A percentile compares a stretch with the other conserved stretches of the same genome.
Evolutionary conservation across 2,888 invertebrate genomes (phyloP).

Genomic region (Apamea crenata): DNA sequence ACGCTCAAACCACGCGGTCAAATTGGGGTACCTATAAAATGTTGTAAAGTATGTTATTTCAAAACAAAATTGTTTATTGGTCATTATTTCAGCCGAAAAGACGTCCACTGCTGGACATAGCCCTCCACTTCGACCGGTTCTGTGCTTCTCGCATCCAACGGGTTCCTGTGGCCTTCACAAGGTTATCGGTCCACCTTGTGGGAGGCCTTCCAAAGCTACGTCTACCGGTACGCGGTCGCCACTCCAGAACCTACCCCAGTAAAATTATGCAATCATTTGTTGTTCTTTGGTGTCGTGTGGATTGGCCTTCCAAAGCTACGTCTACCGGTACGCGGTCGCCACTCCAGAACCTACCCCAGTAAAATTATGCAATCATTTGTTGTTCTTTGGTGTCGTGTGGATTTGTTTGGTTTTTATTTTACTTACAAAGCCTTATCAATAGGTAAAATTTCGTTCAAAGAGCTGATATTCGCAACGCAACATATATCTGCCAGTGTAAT

Average conservation of each 20-base stretch:
- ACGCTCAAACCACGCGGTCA: constrained; percentile 74
- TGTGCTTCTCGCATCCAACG: no score
- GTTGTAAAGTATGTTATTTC: not conserved
- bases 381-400: not conserved
- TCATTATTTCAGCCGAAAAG: not conserved
- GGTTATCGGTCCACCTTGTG: no score
- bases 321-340: no score
- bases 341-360: no score
- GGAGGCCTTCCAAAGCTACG: no score
- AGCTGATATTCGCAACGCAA: constrained; percentile 88
- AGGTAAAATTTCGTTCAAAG: constrained; percentile 78
- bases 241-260: no score
- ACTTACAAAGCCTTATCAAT: constrained; percentile 77
- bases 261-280: not conserved
- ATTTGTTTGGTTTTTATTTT: not conserved
- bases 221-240: no score
- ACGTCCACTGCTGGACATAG: no score
- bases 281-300: not conserved
- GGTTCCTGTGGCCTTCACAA: no score
- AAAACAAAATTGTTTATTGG: not conserved
- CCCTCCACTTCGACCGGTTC: no score
- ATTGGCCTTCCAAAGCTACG: not conserved
- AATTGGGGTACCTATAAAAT: constrained; percentile 77
- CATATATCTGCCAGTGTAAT: constrained; percentile 91
- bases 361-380: not conserved